Evolutionary conservation across 2,797 vertebrate species (phyloP).

Genomic region (Astyanax mexicanus): DNA sequence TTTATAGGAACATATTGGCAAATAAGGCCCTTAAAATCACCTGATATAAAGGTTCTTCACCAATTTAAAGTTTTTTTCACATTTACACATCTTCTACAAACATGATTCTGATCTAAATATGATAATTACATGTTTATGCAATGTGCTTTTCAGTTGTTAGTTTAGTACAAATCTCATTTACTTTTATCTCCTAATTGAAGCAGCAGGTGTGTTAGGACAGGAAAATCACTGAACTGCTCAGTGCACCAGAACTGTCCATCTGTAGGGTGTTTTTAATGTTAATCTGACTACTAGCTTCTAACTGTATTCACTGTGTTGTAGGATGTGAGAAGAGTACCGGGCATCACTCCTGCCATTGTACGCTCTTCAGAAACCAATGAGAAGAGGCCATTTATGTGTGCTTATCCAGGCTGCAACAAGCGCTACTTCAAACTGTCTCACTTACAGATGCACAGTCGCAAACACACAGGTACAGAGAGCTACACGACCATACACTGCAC

Average conservation of each 20-base stretch:
- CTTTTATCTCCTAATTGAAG: neutral
- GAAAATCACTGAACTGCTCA: neutral
- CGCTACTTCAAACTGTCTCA: slow-evolving; percentile 98
- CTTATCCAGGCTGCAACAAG: slow-evolving; percentile 97
- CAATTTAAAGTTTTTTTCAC: too few species aligned
- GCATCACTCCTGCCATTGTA: slow-evolving; percentile 91
- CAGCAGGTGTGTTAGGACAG: neutral
- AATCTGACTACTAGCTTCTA: slow-evolving; percentile 19
- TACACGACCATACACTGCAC: neutral
- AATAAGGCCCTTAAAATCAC: too few species aligned
- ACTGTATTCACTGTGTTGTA: slow-evolving; percentile 59
- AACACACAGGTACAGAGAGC: slow-evolving; percentile 91
- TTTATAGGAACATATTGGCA: too few species aligned
- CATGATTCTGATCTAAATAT: too few species aligned
- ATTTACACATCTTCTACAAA: too few species aligned
- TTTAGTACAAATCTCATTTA: neutral
- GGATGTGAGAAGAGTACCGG: slow-evolving; percentile 93
- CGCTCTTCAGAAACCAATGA: slow-evolving; percentile 91
- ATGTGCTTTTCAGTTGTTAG: too few species aligned
- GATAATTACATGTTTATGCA: too few species aligned
- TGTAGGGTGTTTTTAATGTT: neutral
- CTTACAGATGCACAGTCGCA: slow-evolving; percentile 97
- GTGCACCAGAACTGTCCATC: neutral
- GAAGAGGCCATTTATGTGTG: slow-evolving; percentile 97
- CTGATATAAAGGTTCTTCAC: too few species aligned